A percentile compares a stretch with the other conserved stretches of the same genome.
Conservation (phyloP, 2,113 vertebrate genomes). For the Bambusicola thoracicus region DNA sequence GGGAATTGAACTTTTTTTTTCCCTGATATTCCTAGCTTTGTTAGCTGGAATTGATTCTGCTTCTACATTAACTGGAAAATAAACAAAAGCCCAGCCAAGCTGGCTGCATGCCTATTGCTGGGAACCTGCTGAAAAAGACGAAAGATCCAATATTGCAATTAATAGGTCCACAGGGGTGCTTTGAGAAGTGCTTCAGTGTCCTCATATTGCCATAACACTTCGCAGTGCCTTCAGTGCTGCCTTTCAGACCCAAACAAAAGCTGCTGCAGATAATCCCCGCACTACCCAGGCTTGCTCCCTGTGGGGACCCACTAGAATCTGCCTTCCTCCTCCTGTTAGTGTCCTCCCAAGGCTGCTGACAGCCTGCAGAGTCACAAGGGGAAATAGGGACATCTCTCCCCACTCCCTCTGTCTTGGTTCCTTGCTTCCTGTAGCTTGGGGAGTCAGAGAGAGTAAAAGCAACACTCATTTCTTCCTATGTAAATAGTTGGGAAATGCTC, state of each 20-base stretch:
- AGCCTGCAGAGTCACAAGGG: background rate
- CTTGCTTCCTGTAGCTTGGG: background rate
- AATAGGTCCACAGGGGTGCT: background rate
- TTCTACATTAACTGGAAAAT: slow-evolving; percentile 53
- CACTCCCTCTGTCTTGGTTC: background rate
- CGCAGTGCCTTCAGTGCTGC: background rate
- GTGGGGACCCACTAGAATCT: background rate
- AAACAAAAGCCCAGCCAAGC: slow-evolving; percentile 49
- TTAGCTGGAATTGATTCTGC: slow-evolving; percentile 32
- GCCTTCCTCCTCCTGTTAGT: background rate
- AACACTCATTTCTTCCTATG: background rate
- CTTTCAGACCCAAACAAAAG: background rate
- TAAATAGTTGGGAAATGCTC: background rate
- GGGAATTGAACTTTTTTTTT: background rate
- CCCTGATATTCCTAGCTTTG: background rate
- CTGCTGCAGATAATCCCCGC: background rate
- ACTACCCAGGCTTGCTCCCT: rapidly evolving
- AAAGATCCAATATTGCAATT: slow-evolving; percentile 33
- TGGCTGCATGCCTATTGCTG: background rate
- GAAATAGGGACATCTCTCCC: background rate
- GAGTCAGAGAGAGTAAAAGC: background rate
- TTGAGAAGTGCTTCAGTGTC: background rate
- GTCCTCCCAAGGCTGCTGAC: background rate
- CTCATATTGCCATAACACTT: background rate
- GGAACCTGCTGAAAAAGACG: slow-evolving; percentile 26